Base-by-base conservation (phyloP, 2,888 invertebrate species). In the Agonum fuliginosum region DNA sequence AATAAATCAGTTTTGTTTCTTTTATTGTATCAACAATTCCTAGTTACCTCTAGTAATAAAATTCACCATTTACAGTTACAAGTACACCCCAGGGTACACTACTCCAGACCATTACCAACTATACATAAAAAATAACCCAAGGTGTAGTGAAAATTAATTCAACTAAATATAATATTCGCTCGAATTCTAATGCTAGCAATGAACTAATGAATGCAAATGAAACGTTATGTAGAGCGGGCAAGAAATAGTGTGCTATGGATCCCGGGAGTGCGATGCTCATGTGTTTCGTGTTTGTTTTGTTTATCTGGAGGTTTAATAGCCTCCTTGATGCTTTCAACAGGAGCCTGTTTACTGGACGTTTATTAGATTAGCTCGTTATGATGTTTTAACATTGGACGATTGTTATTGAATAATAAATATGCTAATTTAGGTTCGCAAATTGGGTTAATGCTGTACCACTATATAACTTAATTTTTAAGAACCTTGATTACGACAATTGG, bases 171-270 rank as follows among this genome's bases (percentile, higher is more conserved):
- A n/a, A n/a, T 67, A 19, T 67, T 67, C 37, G 19, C 24, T 67
- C 17, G 65, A 20, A 54, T 54, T 54, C 22, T 19, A 34, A 67
- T 67, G 34, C n/a, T 17, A 41, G 65, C 65, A 67, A 67, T 67
- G 19, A 67, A 67, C 65, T 67, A 67, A 67, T 67, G 65, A 67
- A 67, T 67, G 65, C 65, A 67, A 67, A 67, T 67, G 37, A 41
- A 37, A 37, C 41, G 37, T 2, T 34, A 67, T 67, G 27, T 27
- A 27, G 14, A 27, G 22, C 41, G 12, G 19, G 8, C 20, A 67
- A 67, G 37, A 41, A 67, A 67, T 67, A 67, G 20, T 37, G 37
- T 20, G 58, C 58, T 41, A 37, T 67, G 62, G 34, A 62, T 34
- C 65, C 65, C 65, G 20, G 1, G 65, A 67, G 65, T 67, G 22